Evolutionary conservation across 35 echinoderm and acorn worm genomes (phyloP), one percentile per base, ranked within the genome.

Genomic region (Lytechinus variegatus): DNA sequence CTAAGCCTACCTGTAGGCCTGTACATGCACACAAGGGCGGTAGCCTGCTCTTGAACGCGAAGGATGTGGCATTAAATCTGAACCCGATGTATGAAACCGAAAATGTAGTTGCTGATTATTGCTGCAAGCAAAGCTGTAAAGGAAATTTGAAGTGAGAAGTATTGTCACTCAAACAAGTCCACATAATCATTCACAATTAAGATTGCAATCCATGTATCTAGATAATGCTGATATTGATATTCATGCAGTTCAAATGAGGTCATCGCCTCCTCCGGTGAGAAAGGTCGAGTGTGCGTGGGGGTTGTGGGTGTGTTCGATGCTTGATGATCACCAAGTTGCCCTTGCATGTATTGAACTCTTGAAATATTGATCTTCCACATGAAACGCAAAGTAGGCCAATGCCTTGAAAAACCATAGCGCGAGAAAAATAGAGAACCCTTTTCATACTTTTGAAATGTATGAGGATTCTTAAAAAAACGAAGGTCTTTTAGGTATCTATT

Each of bases 1-100:
- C 14, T 79, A 79, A 79, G 66, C 66, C 66, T 79, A 79, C 66
- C 66, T 79, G 66, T 79, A 79, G 66, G 66, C 66, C 66, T 79
- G 24, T 79, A 79, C 2, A 44, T 44, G 33, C 66, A 79, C 66
- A 79, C 66, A 79, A 16, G 66, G 66, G 66, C 66, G 66, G 66
- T 19, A 79, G 14, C n/a, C n/a, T n/a, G 66, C 19, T 16, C 66
- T 24, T 79, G 66, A 79, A 79, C 66, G 66, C 66, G 6, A 79
- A 79, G 66, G 66, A 79, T 79, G 66, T 79, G 66, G 66, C 66
- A 79, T 79, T 79, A 79, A 72, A 79, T 79, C 19, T 24, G 66
- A 79, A 79, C 66, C 66, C 66, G 66, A 79, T 79, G 66, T 79
- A 19, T 79, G 12, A n/a, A 79, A 79, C 66, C 66, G 66, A 79